A percentile compares a stretch with the other conserved stretches of the same genome.
Evolutionary conservation across 92 coral and sea anemone genomes (phyloP).

Genomic region (Pocillopora grandis): DNA sequence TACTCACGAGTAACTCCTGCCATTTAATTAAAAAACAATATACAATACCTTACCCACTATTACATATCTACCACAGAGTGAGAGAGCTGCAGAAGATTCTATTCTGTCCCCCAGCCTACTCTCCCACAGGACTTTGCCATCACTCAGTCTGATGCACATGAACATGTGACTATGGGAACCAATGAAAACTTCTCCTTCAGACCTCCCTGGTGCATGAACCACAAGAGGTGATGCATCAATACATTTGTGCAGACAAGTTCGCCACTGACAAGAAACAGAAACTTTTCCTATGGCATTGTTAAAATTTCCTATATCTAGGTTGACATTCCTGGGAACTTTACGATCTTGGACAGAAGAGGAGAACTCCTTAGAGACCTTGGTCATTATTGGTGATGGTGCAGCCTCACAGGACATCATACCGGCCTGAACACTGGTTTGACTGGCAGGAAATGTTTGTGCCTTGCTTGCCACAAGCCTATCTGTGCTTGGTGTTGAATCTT

Average conservation of each 20-base stretch:
- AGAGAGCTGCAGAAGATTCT: conserved; percentile 91
- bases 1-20: too few species aligned
- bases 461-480: not conserved
- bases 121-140: conserved; percentile 81
- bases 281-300: not conserved
- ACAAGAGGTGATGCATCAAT: conserved; percentile 96
- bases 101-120: conserved; percentile 80
- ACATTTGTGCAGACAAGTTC: conserved; percentile 73
- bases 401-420: not conserved
- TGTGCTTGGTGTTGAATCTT: not conserved
- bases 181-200: conserved; percentile 70
- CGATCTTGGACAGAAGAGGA: not conserved
- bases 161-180: conserved; percentile 90
- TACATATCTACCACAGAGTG: conserved; percentile 68
- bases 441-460: not conserved
- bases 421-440: not conserved
- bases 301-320: not conserved
- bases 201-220: conserved; percentile 51
- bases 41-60: conserved; percentile 77
- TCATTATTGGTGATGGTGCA: not conserved
- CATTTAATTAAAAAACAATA: too few species aligned
- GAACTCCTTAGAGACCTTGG: not conserved
- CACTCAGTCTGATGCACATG: conserved; percentile 71
- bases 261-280: conserved; percentile 58
- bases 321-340: not conserved